phyloP scores from a whole-genome alignment of 1,140 invertebrate species.

The Pissodes strobi region DNA sequence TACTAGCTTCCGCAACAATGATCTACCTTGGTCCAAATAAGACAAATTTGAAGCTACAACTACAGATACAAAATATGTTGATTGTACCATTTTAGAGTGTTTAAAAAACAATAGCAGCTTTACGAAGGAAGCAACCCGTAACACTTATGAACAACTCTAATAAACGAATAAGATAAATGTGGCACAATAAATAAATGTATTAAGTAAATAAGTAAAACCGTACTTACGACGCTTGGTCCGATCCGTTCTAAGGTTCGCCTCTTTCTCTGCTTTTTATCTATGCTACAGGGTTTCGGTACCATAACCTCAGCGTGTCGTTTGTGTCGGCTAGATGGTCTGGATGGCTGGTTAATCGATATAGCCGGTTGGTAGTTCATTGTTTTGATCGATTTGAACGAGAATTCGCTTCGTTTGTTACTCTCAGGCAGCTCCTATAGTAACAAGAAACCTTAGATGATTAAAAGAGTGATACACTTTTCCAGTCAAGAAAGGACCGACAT shows the following conservation, averaged over 20 bases:
- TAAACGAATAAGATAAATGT: neutral
- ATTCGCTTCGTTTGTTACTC: slow-evolving; percentile 39
- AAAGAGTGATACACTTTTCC: too few relatives aligned
- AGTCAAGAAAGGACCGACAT: too few relatives aligned
- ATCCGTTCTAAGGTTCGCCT: slow-evolving; percentile 61
- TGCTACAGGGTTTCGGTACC: slow-evolving; percentile 33
- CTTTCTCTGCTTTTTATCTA: slow-evolving; percentile 58
- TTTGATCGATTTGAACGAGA: slow-evolving; percentile 39
- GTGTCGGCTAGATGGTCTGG: slow-evolving; percentile 44
- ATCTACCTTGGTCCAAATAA: too few relatives aligned
- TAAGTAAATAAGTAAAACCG: neutral
- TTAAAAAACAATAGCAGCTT: slow-evolving; percentile 6
- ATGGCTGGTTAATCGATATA: slow-evolving; percentile 18
- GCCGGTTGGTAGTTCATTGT: slow-evolving; percentile 16
- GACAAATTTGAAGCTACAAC: too few relatives aligned
- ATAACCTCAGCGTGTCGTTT: slow-evolving; percentile 43
- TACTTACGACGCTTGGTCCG: slow-evolving; percentile 61
- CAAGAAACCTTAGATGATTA: too few relatives aligned
- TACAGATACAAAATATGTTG: neutral
- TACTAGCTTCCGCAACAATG: too few relatives aligned
- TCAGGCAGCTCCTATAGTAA: slow-evolving; percentile 50
- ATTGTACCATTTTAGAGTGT: neutral
- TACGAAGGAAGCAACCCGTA: neutral
- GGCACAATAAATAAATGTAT: neutral
- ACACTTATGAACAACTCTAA: neutral